Percentiles rank a stretch among this genome's conserved stretches.
Conservation (phyloP, 1,140 invertebrate species). For the Eriosoma lanigerum region DNA sequence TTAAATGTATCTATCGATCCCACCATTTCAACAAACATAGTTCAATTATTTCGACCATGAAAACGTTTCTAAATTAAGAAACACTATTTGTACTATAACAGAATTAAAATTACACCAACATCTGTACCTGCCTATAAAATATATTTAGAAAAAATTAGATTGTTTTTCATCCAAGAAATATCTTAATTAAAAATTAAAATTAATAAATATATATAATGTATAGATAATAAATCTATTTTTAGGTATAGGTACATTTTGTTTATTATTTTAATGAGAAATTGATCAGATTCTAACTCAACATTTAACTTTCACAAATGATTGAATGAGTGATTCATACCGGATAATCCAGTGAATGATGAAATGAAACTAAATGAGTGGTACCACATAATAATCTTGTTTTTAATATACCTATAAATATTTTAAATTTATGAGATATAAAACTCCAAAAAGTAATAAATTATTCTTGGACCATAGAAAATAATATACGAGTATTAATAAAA, state of each 20-base stretch:
- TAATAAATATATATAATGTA: background rate
- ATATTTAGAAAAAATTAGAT: background rate
- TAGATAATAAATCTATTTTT: background rate
- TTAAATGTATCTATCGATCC: too few relatives aligned
- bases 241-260: background rate
- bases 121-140: too few relatives aligned
- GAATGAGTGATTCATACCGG: constrained; percentile 7
- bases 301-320: background rate
- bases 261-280: background rate
- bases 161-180: background rate
- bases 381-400: background rate
- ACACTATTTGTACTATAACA: too few relatives aligned
- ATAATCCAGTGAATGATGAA: constrained; percentile 11
- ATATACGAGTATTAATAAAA: too few relatives aligned
- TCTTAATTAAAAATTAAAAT: background rate
- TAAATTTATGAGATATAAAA: background rate
- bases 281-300: background rate
- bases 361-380: background rate
- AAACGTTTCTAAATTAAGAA: too few relatives aligned
- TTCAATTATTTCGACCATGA: too few relatives aligned
- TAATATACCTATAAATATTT: background rate
- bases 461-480: background rate
- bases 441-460: background rate
- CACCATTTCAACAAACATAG: too few relatives aligned
- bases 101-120: too few relatives aligned